These are phyloP conservation scores for Keiferia lycopersicella DNA, from an alignment of 2,888 invertebrate species.

Conservation along the genomic window DNA sequence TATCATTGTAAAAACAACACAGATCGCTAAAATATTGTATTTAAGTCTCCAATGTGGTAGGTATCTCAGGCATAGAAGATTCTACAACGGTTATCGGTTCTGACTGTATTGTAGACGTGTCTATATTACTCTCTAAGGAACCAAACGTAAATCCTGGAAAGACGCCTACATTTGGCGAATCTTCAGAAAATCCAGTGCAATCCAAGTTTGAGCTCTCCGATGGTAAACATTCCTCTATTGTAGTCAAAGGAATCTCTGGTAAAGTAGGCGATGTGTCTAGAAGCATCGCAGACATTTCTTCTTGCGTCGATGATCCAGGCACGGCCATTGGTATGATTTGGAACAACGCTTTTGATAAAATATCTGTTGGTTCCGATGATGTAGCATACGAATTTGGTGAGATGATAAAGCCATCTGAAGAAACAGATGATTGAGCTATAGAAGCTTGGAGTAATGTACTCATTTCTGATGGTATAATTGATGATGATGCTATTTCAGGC, in stretches of 20 bases:
- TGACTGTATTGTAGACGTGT: not conserved
- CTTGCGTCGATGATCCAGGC: conserved; percentile 6
- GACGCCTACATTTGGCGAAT: not conserved
- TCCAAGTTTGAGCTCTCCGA: not conserved
- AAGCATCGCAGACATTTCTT: conserved; percentile 10
- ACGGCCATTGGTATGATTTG: not conserved
- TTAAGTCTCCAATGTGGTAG: not conserved
- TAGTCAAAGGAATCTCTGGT: not conserved
- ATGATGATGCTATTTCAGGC: not conserved
- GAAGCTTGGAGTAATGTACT: not conserved
- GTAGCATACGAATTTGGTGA: not conserved
- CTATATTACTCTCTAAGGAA: not conserved
- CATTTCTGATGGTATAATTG: not conserved
- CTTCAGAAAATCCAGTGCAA: not conserved
- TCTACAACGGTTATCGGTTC: not conserved
- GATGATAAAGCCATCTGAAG: not conserved
- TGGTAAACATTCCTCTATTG: not conserved
- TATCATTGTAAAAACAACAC: not conserved
- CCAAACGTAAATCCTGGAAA: too few species aligned
- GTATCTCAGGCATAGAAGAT: not conserved
- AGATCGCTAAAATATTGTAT: not conserved
- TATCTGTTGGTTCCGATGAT: not conserved
- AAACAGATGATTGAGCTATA: not conserved
- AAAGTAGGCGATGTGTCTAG: not conserved
- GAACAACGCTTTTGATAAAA: conserved; percentile 8